Percentiles rank a stretch among this genome's conserved stretches.
phyloP scores from a whole-genome alignment of 1,140 invertebrate species.

The Ectropis grisescens region DNA sequence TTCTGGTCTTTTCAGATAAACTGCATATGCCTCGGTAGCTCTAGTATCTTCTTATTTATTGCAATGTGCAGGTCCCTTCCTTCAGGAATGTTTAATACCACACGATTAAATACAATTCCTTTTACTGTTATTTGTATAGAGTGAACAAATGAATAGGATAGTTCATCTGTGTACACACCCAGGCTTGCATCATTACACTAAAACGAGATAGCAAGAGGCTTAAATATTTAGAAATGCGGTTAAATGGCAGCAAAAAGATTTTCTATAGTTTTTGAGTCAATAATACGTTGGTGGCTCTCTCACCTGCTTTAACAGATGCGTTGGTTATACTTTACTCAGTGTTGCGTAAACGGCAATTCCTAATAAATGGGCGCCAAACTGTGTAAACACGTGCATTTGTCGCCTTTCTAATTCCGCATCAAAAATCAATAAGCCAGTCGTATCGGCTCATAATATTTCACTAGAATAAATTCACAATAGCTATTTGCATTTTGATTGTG shows the following conservation, averaged over 20 bases:
- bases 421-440: neutral
- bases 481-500: neutral
- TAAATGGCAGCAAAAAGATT: neutral
- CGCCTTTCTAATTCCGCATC: conserved; percentile 18
- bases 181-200: conserved; percentile 23
- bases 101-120: no score
- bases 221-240: neutral
- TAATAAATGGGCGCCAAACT: conserved; percentile 34
- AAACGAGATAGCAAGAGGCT: neutral
- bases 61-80: no score
- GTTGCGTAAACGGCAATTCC: conserved; percentile 35
- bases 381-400: conserved; percentile 27
- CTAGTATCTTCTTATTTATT: no score
- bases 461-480: neutral
- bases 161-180: conserved; percentile 38
- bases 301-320: neutral
- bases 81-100: no score
- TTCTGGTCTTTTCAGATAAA: no score
- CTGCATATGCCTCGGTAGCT: no score
- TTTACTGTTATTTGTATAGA: no score
- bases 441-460: neutral
- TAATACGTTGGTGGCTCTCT: neutral
- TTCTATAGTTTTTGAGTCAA: no score
- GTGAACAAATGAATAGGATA: no score
- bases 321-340: no score